Conservation (phyloP, 2,113 vertebrate species). For the Tretioscincus oriximinensis region DNA sequence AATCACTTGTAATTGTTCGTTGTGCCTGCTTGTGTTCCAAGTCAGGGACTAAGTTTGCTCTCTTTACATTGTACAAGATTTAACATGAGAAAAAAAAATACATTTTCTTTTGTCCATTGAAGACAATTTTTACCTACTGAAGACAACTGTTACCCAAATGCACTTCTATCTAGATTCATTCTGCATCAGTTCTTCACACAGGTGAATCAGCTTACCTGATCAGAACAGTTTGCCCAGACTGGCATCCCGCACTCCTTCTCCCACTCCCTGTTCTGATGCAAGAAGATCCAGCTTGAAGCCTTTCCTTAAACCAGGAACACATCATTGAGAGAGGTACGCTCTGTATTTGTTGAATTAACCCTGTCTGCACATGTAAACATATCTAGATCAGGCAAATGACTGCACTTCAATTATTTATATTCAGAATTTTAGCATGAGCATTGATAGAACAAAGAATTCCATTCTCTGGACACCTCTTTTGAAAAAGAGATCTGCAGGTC, state of each 20-base stretch:
- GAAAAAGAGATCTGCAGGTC: no score
- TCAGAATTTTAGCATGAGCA: no score
- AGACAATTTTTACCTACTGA: neutral
- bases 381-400: no score
- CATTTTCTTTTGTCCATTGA: neutral
- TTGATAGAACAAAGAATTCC: no score
- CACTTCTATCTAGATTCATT: neutral
- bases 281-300: neutral
- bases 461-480: no score
- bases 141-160: neutral
- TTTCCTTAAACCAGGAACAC: neutral
- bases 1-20: conserved; percentile 22
- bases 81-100: neutral
- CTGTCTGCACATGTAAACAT: neutral
- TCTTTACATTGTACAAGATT: neutral
- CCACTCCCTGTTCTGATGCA: neutral
- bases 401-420: no score
- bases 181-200: neutral
- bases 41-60: neutral
- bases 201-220: neutral
- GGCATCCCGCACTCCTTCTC: neutral
- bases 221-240: neutral
- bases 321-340: neutral
- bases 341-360: neutral
- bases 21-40: conserved; percentile 15